phyloP scores from a whole-genome alignment of 2,113 vertebrate genomes.

The Thunnus thynnus region DNA sequence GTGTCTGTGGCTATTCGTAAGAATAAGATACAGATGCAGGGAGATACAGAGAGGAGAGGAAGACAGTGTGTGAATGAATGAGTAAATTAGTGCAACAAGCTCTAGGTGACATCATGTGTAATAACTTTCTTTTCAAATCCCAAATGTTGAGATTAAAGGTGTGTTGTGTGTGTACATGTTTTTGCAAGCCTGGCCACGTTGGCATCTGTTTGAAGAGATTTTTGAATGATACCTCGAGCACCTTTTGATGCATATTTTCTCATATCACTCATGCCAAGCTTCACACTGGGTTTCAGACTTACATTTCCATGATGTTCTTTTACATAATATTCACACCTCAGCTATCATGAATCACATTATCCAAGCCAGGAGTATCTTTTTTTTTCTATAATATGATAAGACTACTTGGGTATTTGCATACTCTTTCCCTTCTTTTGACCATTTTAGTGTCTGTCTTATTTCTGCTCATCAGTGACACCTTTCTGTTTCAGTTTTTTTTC shows the following conservation, averaged over 20 bases:
- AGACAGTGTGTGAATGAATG: not conserved
- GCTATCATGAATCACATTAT: slow-evolving; percentile 10
- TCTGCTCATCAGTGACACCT: not conserved
- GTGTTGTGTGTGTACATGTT: not conserved
- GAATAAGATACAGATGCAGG: not conserved
- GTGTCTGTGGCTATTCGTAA: not conserved
- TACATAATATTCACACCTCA: slow-evolving; percentile 35
- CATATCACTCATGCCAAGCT: slow-evolving; percentile 19
- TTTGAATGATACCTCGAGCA: slow-evolving; percentile 53
- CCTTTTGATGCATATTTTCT: slow-evolving; percentile 42
- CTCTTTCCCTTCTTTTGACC: not conserved
- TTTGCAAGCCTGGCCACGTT: slow-evolving; percentile 13
- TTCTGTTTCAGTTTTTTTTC: slow-evolving; percentile 1
- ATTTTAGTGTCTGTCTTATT: not conserved
- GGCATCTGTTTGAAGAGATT: slow-evolving; percentile 47
- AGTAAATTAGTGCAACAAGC: slow-evolving; percentile 23
- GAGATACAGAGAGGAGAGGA: not conserved
- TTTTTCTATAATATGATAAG: not conserved
- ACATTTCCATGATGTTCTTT: slow-evolving; percentile 55
- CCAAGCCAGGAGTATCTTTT: not conserved
- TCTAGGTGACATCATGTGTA: not conserved
- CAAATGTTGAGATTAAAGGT: slow-evolving; percentile 17
- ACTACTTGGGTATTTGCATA: too few relatives aligned
- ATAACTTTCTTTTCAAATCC: too few relatives aligned
- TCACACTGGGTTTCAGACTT: slow-evolving; percentile 22